These are phyloP conservation scores for Griposia aprilina DNA, from an alignment of 2,888 invertebrate genomes.

Conservation along the genomic window DNA sequence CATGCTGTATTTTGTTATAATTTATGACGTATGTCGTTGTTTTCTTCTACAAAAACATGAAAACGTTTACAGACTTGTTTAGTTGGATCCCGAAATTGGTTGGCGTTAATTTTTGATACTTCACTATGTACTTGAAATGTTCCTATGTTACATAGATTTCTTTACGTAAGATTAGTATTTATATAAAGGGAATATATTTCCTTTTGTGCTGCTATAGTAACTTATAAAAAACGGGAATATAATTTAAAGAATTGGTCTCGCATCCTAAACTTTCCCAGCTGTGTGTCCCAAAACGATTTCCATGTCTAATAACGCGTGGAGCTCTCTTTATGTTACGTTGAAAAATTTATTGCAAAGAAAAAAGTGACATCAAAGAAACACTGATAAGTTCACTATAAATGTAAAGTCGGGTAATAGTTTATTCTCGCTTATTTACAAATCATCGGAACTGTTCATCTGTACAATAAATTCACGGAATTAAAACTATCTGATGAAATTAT, in stretches of 20 bases:
- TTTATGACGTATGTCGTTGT: slow-evolving; percentile 1
- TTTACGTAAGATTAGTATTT: background rate
- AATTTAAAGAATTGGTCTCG: background rate
- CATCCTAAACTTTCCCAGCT: slow-evolving; percentile 24
- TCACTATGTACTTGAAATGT: background rate
- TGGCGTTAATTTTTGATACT: background rate
- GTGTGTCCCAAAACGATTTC: slow-evolving; percentile 78
- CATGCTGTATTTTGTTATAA: slow-evolving; percentile 21
- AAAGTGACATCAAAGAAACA: slow-evolving; percentile 87
- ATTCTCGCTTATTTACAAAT: slow-evolving; percentile 67
- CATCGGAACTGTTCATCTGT: slow-evolving; percentile 61
- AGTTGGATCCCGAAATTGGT: background rate
- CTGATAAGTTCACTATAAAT: slow-evolving; percentile 77
- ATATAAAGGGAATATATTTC: no score
- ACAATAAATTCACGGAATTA: slow-evolving; percentile 65
- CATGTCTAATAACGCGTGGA: slow-evolving; percentile 82
- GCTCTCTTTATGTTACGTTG: slow-evolving; percentile 81
- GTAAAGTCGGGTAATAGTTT: slow-evolving; percentile 66
- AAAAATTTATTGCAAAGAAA: slow-evolving; percentile 85
- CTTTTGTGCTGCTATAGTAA: background rate
- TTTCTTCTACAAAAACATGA: background rate
- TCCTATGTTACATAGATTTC: background rate
- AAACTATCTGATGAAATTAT: slow-evolving; percentile 67
- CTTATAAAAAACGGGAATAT: background rate
- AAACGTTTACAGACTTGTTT: background rate